A percentile compares a stretch with the other conserved stretches of the same genome.
Evolutionary conservation across 2,888 invertebrate species (phyloP).

Genomic region (Sycophila texana): DNA sequence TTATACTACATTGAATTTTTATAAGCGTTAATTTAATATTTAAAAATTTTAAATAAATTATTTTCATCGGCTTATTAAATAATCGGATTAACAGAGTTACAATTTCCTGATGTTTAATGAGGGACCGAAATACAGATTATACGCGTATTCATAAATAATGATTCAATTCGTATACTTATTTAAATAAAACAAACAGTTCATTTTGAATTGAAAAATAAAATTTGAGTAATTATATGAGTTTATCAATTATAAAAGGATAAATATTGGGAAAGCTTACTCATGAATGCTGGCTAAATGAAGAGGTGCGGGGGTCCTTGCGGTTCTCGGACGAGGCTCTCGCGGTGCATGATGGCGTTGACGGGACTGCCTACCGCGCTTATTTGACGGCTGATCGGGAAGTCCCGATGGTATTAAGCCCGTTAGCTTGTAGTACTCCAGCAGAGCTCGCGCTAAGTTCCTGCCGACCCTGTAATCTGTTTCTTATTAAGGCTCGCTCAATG

Average conservation of each 20-base stretch:
- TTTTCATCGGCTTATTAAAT: no score
- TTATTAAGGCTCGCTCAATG: slow-evolving; percentile 41
- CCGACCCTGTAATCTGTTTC: slow-evolving; percentile 85
- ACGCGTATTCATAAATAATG: no score
- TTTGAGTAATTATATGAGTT: background rate
- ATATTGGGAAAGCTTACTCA: slow-evolving; percentile 64
- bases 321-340: slow-evolving; percentile 69
- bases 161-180: background rate
- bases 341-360: slow-evolving; percentile 68
- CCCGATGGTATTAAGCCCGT: slow-evolving; percentile 81
- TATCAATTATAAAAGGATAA: background rate
- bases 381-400: slow-evolving; percentile 72
- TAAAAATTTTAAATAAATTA: no score
- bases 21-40: no score
- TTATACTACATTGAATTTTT: no score
- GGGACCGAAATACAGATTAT: no score
- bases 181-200: no score
- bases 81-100: no score
- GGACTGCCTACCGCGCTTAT: slow-evolving; percentile 70
- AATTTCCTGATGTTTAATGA: background rate
- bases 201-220: background rate
- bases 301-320: slow-evolving; percentile 72
- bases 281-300: slow-evolving; percentile 72
- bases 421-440: slow-evolving; percentile 88
- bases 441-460: slow-evolving; percentile 85